Conservation (phyloP, 2,888 invertebrate genomes). For the Marronus borbonicus region DNA sequence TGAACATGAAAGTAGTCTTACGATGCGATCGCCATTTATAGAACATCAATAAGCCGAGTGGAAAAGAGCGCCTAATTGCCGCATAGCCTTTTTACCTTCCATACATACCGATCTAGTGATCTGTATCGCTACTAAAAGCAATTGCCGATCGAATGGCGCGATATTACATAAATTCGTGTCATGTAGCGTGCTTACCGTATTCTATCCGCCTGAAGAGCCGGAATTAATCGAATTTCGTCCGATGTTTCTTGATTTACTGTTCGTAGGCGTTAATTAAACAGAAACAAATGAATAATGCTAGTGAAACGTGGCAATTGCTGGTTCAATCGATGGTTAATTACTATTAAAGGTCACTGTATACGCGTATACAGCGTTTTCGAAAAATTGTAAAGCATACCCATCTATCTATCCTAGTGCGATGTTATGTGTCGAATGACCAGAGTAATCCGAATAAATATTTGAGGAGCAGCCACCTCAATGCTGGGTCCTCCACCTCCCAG, state of each 20-base stretch:
- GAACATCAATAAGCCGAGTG: conserved; percentile 35
- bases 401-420: no score
- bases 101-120: neutral
- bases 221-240: neutral
- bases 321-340: no score
- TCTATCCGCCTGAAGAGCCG: neutral
- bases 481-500: no score
- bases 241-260: neutral
- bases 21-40: conserved; percentile 33
- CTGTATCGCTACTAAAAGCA: neutral
- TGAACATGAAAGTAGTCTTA: conserved; percentile 39
- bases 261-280: neutral
- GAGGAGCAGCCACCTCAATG: no score
- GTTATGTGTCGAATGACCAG: no score
- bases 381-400: no score
- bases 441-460: no score
- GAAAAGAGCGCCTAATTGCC: conserved; percentile 23
- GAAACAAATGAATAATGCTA: neutral
- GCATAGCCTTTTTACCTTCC: conserved; percentile 17
- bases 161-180: conserved; percentile 13
- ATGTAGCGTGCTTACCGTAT: neutral
- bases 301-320: neutral
- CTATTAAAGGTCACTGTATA: no score
- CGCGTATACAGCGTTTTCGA: no score
- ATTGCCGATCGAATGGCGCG: neutral